These are phyloP conservation scores for Ceratina calcarata DNA, from an alignment of 1,140 invertebrate genomes.

Conservation along the genomic window DNA sequence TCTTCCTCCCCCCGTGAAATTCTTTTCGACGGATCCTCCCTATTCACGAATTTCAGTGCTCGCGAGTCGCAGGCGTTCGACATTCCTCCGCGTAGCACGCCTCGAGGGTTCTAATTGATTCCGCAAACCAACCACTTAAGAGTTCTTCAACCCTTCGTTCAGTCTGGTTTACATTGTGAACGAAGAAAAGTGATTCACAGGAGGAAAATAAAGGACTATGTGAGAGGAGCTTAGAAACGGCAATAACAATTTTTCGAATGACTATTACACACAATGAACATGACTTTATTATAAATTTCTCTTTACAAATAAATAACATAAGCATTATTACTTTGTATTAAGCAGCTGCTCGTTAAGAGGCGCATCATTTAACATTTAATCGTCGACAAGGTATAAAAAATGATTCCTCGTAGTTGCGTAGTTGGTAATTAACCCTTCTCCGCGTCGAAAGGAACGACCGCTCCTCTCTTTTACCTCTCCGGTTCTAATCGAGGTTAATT, in stretches of 20 bases:
- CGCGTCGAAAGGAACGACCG: neutral
- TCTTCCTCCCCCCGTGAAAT: neutral
- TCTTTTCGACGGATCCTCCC: too few relatives aligned
- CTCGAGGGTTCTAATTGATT: constrained; percentile 31
- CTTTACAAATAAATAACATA: too few relatives aligned
- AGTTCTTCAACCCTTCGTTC: neutral
- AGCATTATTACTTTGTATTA: too few relatives aligned
- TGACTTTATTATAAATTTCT: too few relatives aligned
- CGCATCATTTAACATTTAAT: neutral
- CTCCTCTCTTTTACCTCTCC: neutral
- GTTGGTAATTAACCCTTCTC: neutral
- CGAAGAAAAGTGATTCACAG: too few relatives aligned
- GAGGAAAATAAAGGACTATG: too few relatives aligned
- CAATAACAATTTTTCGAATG: too few relatives aligned
- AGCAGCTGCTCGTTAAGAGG: neutral
- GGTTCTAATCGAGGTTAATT: constrained; percentile 23
- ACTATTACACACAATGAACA: too few relatives aligned
- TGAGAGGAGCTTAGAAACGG: too few relatives aligned
- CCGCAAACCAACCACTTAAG: constrained; percentile 7
- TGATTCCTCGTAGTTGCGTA: neutral
- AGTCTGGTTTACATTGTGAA: too few relatives aligned
- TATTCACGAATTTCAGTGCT: neutral
- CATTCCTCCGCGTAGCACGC: constrained; percentile 29
- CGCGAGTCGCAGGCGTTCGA: neutral
- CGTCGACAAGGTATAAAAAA: neutral